A percentile compares a stretch with the other conserved stretches of the same genome.
Conservation (phyloP, 1,140 invertebrate genomes). For the Andricus grossulariae region DNA sequence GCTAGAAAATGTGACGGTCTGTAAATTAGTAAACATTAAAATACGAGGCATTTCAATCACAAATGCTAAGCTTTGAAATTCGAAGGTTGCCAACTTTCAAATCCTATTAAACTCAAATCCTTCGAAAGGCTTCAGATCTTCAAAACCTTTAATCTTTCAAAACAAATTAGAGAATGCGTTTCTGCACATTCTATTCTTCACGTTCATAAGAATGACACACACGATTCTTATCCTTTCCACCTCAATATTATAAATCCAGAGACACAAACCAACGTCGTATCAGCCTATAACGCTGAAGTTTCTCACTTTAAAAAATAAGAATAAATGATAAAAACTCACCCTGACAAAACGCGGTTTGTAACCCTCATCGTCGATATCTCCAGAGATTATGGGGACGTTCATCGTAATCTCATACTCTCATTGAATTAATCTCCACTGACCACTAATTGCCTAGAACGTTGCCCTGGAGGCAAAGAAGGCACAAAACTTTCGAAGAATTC, state of each 20-base stretch:
- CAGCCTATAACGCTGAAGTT: not conserved
- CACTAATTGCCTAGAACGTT: not conserved
- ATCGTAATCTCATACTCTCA: constrained; percentile 65
- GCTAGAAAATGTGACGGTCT: too few species aligned
- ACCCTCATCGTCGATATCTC: constrained; percentile 70
- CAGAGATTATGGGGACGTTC: constrained; percentile 72
- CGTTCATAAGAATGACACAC: constrained; percentile 4
- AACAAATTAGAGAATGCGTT: not conserved
- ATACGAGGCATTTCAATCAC: too few species aligned
- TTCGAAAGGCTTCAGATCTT: not conserved
- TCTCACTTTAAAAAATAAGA: constrained; percentile 5
- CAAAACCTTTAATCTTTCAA: not conserved
- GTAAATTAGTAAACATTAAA: too few species aligned
- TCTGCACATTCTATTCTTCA: not conserved
- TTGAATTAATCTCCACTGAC: constrained; percentile 24
- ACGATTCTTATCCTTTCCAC: constrained; percentile 42
- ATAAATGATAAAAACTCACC: constrained; percentile 57
- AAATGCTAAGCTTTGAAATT: too few species aligned
- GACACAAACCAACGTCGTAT: constrained; percentile 34
- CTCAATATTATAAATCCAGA: constrained; percentile 35
- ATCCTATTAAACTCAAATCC: too few species aligned
- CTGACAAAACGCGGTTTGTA: constrained; percentile 71
- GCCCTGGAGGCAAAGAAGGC: not conserved
- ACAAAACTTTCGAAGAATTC: not conserved
- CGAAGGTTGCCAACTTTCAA: too few species aligned